Base-by-base conservation (phyloP, 2,797 vertebrate species). In the Gila robusta region DNA sequence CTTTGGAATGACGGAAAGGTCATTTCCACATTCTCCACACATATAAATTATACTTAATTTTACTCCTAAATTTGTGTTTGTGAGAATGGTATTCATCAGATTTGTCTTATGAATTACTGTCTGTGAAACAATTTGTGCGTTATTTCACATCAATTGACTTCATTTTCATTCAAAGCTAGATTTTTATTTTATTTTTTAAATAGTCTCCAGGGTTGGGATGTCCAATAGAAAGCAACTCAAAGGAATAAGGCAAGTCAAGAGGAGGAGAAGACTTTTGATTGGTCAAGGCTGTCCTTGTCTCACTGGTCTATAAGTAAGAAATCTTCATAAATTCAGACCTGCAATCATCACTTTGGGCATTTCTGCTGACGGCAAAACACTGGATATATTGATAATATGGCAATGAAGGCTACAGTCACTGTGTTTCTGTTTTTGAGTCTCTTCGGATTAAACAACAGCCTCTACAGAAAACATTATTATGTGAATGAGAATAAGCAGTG, bases 201-300 rank as follows among this genome's bases (percentile, higher is more conserved):
- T 19, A 0, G n/a, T 64, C n/a, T 35, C 14, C 0, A 28, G n/a
- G 71, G 8, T 28, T 73, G 7, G 16, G 41, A n/a, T 28, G 14
- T 49, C 6, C n/a, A 47, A 26, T 19, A 28, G 16, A 73, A 49
- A 21, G 26, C 72, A 21, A 23, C 47, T 35, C 49, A 56, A 35
- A 14, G 19, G 32, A n/a, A 59, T 8, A 32, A 32, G 26, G 3
- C 1, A 6, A 12, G 8, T 35, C 44, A 76, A 12, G 17, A 73
- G 72, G 52, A n/a, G 52, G 52, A 77, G 74, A 37, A 32, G 21
- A 52, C 32, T 17, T 77, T 56, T 56, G 52, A 56, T 77, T 39
- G 49, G 74, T 77, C 52, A 56, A n/a, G 11, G 32, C 52, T 77
- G 21, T 16, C 49, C 21, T 41, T 6, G 7, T 69, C 17, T 52